Base-by-base conservation (phyloP, 2,113 vertebrate genomes). In the Pteruthius melanotis region DNA sequence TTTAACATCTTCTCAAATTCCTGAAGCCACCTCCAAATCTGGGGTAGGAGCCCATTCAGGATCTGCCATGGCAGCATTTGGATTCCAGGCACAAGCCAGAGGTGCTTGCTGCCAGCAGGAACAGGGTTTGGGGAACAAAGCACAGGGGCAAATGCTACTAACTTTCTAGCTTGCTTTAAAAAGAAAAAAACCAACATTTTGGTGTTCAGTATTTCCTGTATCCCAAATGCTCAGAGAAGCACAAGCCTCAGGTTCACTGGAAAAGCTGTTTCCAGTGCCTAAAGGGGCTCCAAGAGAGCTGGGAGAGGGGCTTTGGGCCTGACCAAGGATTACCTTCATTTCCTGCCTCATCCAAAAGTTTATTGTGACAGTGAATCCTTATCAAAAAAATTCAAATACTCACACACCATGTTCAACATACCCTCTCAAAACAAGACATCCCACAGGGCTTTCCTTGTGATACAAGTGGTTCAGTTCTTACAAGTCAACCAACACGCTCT, bases 1-100 rank as follows among this genome's bases (percentile, higher is more conserved):
- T 78, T 24, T 59, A 84, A 63, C 15, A 37, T 22, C 19, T 13
- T 37, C 50, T 31, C 61, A 21, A 37, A 74, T 57, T 79, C 64
- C n/a, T 30, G 35, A 13, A 33, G 63, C 42, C 57, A 56, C 42
- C 44, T 65, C 64, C 78, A 82, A 65, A 83, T 52, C 61, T 54
- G 30, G 9, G 18, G 35, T 26, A 65, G 4, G 6, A 79, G 20
- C 44, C 31, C 61, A 39, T 18, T 82, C 74, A 59, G 47, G 44
- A 65, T 28, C n/a, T 18, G 35, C 1, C 1, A 84, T 0, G 0
- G 56, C 9, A 4, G 57, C n/a, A 53, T 77, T 20, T 57, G 79
- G 68, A 81, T 74, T 70, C 68, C 19, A 82, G 37, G 63, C 74
- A 90, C 57, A 81, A 76, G 37, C 39, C 63, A 30, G 52, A 35